Percentiles rank a stretch among this genome's conserved stretches.
Conservation (phyloP, 2,113 vertebrate genomes). For the Microtus ochrogaster region DNA sequence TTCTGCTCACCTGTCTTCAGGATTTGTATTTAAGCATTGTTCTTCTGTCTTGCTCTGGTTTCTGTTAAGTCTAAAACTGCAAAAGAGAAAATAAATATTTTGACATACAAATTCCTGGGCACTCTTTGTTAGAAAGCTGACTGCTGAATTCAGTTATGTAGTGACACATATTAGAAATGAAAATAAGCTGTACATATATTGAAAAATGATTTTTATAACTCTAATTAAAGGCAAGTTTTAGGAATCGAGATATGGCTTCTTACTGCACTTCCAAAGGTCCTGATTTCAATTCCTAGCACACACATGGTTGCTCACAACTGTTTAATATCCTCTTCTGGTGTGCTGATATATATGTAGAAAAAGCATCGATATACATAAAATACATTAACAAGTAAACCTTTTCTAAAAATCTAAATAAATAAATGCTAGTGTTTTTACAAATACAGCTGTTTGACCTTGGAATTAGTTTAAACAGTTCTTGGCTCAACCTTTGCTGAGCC, state of each 20-base stretch:
- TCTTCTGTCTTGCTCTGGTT: neutral
- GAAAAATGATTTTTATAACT: neutral
- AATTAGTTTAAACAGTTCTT: neutral
- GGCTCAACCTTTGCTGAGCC: neutral
- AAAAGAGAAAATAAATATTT: neutral
- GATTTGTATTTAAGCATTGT: constrained; percentile 19
- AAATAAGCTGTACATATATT: neutral
- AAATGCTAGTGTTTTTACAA: too few relatives aligned
- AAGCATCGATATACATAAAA: too few relatives aligned
- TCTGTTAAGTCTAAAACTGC: constrained; percentile 34
- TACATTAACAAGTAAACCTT: too few relatives aligned
- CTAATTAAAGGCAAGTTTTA: neutral
- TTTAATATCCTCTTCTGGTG: too few relatives aligned
- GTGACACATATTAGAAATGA: constrained; percentile 19
- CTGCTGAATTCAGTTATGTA: neutral
- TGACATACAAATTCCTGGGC: neutral
- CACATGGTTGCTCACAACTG: too few relatives aligned
- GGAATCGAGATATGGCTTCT: too few relatives aligned
- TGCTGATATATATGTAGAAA: too few relatives aligned
- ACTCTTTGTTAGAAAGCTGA: constrained; percentile 25
- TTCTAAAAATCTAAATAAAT: too few relatives aligned
- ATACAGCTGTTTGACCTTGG: neutral
- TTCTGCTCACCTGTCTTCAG: neutral
- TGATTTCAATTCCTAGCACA: too few relatives aligned
- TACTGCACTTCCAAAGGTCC: too few relatives aligned